Evolutionary conservation across 1,140 invertebrate species (phyloP), one percentile per base, ranked within the genome.

Genomic region (Eumeta japonica): DNA sequence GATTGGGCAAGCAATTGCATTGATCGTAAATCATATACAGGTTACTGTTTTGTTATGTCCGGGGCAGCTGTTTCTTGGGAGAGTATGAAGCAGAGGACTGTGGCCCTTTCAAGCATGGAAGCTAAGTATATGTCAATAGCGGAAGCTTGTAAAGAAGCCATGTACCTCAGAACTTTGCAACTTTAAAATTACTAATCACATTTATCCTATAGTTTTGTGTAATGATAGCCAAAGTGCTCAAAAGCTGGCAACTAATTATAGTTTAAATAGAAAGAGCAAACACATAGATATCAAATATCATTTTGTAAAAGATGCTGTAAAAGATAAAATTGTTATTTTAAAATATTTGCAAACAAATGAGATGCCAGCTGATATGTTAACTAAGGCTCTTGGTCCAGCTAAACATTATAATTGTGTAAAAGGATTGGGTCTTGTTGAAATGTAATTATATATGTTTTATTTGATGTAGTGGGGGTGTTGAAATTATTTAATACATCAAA

Each of bases 111-210:
- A 10, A 61, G 41, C 10, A 58, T 49, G 11, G 61, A 73, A 52
- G 58, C 64, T 5, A 63, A 75, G 34, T 62, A 60, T 40, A 58
- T 68, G 36, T 47, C 55, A 55, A n/a, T n/a, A n/a, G n/a, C n/a
- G n/a, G n/a, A n/a, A n/a, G n/a, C n/a, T n/a, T n/a, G n/a, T n/a
- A n/a, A 47, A 43, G 49, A 58, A 44, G 44, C 43, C n/a, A 46
- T 54, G 16, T 58, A 47, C 45, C 41, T 38, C 14, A 38, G 14
- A 13, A 30, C 9, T 30, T 30, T 30, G 28, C 11, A 7, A 30
- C n/a, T 30, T 10, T 30, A 12, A 30, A 30, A 30, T 30, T 10
- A 14, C 12, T 15, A 3, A 13, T 7, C 5, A 24, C 5, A 24
- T 24, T 5, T 24, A 24, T 24, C 5, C 20, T 30, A 30, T 10